Percentiles rank a stretch among this genome's conserved stretches.
phyloP scores from a whole-genome alignment of 2,888 invertebrate genomes.

The Yponomeuta evonymella region DNA sequence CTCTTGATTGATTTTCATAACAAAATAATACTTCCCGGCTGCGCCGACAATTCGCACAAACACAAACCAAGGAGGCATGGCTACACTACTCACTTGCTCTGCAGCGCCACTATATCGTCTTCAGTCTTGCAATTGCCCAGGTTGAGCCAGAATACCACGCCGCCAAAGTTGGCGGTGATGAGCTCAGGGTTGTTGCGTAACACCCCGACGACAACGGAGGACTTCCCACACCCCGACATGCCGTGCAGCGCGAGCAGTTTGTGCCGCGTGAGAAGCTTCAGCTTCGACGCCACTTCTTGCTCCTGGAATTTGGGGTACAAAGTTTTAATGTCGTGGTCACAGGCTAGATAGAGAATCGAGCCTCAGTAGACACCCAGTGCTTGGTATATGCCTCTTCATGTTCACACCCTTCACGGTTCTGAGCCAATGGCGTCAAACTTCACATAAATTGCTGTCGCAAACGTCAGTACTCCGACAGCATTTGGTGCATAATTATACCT shows the following conservation, averaged over 20 bases:
- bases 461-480: too few relatives aligned
- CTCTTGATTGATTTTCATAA: too few relatives aligned
- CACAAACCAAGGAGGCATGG: neutral
- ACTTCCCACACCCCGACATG: constrained; percentile 86
- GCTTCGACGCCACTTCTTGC: constrained; percentile 56
- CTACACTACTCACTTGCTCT: constrained; percentile 50
- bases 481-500: too few relatives aligned
- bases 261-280: constrained; percentile 66
- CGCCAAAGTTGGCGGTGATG: constrained; percentile 70
- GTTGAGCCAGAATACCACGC: constrained; percentile 76
- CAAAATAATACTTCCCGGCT: too few relatives aligned
- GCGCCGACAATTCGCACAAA: too few relatives aligned
- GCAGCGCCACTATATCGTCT: constrained; percentile 62
- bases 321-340: too few relatives aligned
- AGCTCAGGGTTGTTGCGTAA: constrained; percentile 69
- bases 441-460: too few relatives aligned
- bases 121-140: constrained; percentile 69
- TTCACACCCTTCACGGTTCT: too few relatives aligned
- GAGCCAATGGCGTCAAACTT: too few relatives aligned
- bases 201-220: constrained; percentile 78
- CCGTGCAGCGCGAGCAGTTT: constrained; percentile 80
- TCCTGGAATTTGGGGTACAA: constrained; percentile 48
- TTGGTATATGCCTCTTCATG: too few relatives aligned
- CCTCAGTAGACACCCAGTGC: too few relatives aligned
- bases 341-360: too few relatives aligned